Evolutionary conservation across 2,888 invertebrate species (phyloP), one percentile per base, ranked within the genome.

Genomic region (Ectemnius cavifrons): DNA sequence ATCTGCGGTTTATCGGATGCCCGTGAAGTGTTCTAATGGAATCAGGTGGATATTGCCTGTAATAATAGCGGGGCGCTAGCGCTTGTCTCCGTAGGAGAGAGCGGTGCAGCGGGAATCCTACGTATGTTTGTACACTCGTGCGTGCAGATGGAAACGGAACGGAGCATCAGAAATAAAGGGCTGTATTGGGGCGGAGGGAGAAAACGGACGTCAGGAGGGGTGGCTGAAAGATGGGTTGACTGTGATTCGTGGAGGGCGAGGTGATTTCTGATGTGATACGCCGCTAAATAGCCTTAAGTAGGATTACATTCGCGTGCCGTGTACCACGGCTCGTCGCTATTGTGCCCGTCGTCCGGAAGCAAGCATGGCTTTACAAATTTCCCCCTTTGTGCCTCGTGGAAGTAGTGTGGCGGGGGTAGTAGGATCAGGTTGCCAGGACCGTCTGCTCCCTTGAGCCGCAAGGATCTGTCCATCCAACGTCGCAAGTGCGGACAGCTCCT

Each of bases 251-350:
- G 75, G 67, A 77, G 70, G 79, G 79, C 72, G 79, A 75, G 63
- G 79, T 79, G 77, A 82, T 80, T 78, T 76, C 65, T 71, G 80
- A 79, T 80, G 77, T 74, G 84, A 84, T 84, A 83, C 78, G 68
- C 76, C 79, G 74, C 83, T 85, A 86, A 86, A 87, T 84, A 84
- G 81, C 77, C 81, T 86, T 77, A 79, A 86, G 83, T 80, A 67
- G 86, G 86, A 87, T 87, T 86, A 84, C 67, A 72, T 69, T 68
- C 72, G 73, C 77, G 68, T 72, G 69, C 46, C 77, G 45, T 20
- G 52, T 45, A 49, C 67, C 58, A 23, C 46, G 2, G 13, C 63
- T 63, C 60, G 63, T 59, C 62, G 56, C 68, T 62, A 73, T 78
- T 78, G 73, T 78, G 72, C 46, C 74, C 65, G 57, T 14, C 52